Conservation (phyloP, 2,113 vertebrate genomes). For the Jacana jacana region DNA sequence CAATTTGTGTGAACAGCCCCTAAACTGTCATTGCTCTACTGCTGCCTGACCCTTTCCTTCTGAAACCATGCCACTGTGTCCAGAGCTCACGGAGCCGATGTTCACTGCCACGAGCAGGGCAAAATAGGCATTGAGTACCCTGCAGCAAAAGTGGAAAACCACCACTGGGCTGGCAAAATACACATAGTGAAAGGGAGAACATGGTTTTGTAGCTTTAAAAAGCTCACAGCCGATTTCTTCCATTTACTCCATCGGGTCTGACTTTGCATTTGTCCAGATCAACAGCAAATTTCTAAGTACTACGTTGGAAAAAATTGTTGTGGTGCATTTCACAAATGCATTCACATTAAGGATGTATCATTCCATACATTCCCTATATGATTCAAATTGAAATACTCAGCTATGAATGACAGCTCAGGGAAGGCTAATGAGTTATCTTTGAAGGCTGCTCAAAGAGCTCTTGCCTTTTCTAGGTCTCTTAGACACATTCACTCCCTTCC, state of each 20-base stretch:
- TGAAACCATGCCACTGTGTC: no score
- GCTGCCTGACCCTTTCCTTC: background rate
- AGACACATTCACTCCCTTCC: background rate
- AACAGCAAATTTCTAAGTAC: background rate
- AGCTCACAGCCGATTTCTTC: accelerated
- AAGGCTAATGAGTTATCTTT: background rate
- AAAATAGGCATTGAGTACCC: background rate
- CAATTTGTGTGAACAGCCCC: background rate
- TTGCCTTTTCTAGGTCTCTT: background rate
- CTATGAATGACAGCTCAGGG: background rate
- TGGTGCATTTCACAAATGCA: background rate
- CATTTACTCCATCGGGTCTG: background rate
- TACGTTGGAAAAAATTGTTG: background rate
- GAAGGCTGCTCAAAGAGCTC: background rate
- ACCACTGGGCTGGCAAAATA: background rate
- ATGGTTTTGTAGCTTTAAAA: background rate
- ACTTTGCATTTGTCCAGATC: background rate
- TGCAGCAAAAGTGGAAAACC: background rate
- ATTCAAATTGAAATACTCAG: background rate
- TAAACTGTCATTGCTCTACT: background rate
- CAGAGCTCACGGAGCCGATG: accelerated
- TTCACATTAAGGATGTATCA: background rate
- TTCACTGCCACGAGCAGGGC: background rate
- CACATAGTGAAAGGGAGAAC: background rate
- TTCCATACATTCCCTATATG: background rate